These are phyloP conservation scores for Eospalax fontanierii DNA, from an alignment of 2,797 vertebrate genomes.

Conservation along the genomic window DNA sequence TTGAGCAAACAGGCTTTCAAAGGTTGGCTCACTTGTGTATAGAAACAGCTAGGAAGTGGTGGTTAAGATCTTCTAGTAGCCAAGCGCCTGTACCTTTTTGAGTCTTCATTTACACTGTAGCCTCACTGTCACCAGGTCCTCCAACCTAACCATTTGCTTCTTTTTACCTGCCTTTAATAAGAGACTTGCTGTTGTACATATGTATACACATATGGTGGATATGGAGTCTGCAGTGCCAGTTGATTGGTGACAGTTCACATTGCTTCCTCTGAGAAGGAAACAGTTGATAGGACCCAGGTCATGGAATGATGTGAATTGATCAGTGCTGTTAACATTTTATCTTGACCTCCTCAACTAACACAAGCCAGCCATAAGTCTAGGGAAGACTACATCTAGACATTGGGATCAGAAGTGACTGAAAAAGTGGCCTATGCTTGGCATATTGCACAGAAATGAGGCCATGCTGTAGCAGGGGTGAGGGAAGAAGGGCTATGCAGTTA, in stretches of 20 bases:
- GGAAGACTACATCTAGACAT: neutral
- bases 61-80: slow-evolving; percentile 8
- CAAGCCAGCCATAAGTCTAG: neutral
- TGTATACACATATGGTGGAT: neutral
- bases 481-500: neutral
- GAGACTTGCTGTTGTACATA: neutral
- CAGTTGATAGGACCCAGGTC: slow-evolving; percentile 2
- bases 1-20: slow-evolving; percentile 35
- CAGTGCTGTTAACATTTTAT: slow-evolving; percentile 15
- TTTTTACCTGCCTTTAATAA: neutral
- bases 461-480: neutral
- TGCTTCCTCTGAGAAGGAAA: slow-evolving; percentile 40
- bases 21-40: slow-evolving; percentile 41
- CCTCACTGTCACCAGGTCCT: neutral
- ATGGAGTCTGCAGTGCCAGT: neutral
- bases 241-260: neutral
- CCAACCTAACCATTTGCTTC: slow-evolving; percentile 14
- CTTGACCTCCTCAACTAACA: slow-evolving; percentile 37
- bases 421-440: neutral
- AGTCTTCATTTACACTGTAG: slow-evolving; percentile 36
- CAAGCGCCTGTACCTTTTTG: slow-evolving; percentile 23
- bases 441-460: neutral
- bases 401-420: slow-evolving; percentile 20
- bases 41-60: slow-evolving; percentile 54
- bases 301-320: slow-evolving; percentile 16